These are phyloP conservation scores for Caradrina clavipalpis DNA, from an alignment of 2,888 invertebrate genomes.

Conservation along the genomic window DNA sequence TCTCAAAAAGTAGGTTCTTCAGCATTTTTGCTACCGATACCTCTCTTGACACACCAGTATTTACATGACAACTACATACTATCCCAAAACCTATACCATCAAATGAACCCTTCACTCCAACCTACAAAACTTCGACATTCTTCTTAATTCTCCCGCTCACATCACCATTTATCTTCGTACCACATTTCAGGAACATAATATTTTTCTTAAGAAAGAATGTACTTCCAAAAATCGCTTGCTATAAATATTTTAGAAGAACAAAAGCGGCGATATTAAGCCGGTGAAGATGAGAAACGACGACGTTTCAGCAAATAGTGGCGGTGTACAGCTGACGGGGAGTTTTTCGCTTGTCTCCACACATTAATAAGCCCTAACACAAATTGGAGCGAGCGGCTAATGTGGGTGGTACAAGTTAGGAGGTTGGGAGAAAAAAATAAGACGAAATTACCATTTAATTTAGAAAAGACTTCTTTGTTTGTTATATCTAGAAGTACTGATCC, in stretches of 20 bases:
- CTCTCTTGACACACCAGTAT: not conserved
- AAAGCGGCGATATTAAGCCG: conserved; percentile 51
- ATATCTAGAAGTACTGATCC: no score
- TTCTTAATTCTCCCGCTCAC: conserved; percentile 7
- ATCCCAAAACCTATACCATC: conserved; percentile 2
- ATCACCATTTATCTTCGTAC: conserved; percentile 16
- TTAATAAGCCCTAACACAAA: conserved; percentile 81
- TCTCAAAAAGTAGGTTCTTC: no score
- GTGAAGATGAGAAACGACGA: conserved; percentile 63
- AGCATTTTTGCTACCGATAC: no score
- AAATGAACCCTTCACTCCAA: conserved; percentile 19
- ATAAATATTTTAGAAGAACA: conserved; percentile 61
- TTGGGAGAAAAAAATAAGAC: not conserved
- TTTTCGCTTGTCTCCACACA: conserved; percentile 77
- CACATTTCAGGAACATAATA: conserved; percentile 33
- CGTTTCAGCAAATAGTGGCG: conserved; percentile 63
- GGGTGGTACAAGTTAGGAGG: conserved; percentile 64
- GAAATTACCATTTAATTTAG: not conserved
- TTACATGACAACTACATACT: not conserved
- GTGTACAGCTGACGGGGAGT: conserved; percentile 68
- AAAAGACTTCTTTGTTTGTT: no score
- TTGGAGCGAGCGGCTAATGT: conserved; percentile 73
- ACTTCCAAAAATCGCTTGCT: conserved; percentile 44
- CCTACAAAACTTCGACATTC: conserved; percentile 18
- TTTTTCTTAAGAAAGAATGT: conserved; percentile 24